Percentiles rank a stretch among this genome's conserved stretches.
Conservation (phyloP, 2,797 vertebrate genomes). For the Falco columbarius region DNA sequence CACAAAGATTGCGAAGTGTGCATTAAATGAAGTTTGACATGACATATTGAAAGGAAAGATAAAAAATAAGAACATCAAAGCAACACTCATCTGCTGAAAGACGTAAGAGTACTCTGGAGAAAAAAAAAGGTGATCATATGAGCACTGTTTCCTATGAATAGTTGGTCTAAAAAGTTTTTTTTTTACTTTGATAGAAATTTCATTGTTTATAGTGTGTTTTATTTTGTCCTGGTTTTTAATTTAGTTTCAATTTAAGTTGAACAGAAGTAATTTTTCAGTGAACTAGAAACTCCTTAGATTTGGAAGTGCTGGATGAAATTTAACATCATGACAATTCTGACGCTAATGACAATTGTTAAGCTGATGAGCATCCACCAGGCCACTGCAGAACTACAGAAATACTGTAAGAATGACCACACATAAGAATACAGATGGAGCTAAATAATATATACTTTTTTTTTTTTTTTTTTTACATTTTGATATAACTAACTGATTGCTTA, state of each 20-base stretch:
- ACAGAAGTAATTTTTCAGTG: not conserved
- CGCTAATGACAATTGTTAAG: not conserved
- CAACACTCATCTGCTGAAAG: not conserved
- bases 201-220: not conserved
- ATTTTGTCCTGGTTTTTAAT: not conserved
- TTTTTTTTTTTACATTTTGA: not conserved
- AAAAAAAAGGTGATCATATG: not conserved
- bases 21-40: not conserved
- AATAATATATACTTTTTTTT: not conserved
- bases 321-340: not conserved
- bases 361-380: not conserved
- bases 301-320: not conserved
- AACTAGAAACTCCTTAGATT: not conserved
- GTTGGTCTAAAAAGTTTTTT: not conserved
- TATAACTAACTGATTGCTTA: not conserved
- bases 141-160: not conserved
- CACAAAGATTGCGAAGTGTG: not conserved
- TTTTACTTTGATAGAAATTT: not conserved
- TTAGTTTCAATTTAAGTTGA: not conserved
- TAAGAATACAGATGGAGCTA: not conserved
- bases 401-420: accelerated
- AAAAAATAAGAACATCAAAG: not conserved
- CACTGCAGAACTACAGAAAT: not conserved
- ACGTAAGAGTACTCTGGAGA: not conserved
- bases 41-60: not conserved